Conservation (phyloP, 2,113 vertebrate genomes). For the Eubucco bourcierii region DNA sequence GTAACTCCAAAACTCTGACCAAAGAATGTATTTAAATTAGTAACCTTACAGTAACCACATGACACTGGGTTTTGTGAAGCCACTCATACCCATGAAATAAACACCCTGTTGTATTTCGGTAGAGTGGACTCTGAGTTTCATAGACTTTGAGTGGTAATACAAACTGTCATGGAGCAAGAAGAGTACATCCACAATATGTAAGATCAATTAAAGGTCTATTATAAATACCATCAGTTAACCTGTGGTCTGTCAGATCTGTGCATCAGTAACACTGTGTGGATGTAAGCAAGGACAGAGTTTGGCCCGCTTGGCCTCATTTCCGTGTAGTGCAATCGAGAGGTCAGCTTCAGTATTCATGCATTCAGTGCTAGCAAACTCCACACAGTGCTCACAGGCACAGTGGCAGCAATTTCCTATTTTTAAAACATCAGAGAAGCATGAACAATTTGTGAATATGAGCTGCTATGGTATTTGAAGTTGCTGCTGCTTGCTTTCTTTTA, state of each 20-base stretch:
- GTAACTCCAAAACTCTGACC: not conserved
- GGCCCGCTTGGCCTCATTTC: not conserved
- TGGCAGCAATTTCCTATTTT: slow-evolving; percentile 34
- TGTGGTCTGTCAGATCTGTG: not conserved
- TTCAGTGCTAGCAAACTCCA: not conserved
- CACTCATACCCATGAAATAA: not conserved
- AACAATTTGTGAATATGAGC: slow-evolving; percentile 5
- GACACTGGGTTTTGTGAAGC: not conserved
- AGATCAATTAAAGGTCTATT: slow-evolving; percentile 20
- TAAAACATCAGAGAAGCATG: slow-evolving; percentile 36
- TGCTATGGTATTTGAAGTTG: not conserved
- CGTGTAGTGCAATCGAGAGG: not conserved
- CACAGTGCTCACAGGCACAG: not conserved
- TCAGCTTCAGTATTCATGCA: slow-evolving; percentile 31
- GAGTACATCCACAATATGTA: not conserved
- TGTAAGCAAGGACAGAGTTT: slow-evolving; percentile 29
- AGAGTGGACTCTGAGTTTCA: not conserved
- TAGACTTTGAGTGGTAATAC: not conserved
- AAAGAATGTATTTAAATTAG: not conserved
- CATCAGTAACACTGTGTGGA: not conserved
- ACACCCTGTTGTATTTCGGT: not conserved
- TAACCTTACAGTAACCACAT: not conserved
- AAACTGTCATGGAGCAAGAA: not conserved
- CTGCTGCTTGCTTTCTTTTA: not conserved
- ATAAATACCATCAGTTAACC: slow-evolving; percentile 31